A percentile compares a stretch with the other conserved stretches of the same genome.
These are phyloP conservation scores for Ophonus ardosiacus DNA, from an alignment of 2,888 invertebrate genomes.

Conservation along the genomic window DNA sequence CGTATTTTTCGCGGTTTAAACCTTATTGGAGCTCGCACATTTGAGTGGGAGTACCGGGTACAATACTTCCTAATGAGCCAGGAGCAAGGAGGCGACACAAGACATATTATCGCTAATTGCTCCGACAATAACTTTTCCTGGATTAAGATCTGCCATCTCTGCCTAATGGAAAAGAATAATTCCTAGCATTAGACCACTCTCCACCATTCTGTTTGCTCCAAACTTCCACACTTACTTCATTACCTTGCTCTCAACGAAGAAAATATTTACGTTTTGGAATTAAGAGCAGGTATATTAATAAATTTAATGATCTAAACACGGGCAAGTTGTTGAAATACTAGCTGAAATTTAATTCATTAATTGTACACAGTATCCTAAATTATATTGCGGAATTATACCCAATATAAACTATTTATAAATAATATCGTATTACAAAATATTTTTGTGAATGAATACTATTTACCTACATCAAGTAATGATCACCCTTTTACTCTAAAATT, in stretches of 20 bases:
- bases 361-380: too few relatives aligned
- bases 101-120: slow-evolving; percentile 56
- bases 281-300: not conserved
- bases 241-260: not conserved
- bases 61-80: slow-evolving; percentile 30
- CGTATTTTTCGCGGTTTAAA: not conserved
- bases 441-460: too few relatives aligned
- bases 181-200: not conserved
- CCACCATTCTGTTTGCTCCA: slow-evolving; percentile 6
- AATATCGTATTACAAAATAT: too few relatives aligned
- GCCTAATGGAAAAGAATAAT: slow-evolving; percentile 58
- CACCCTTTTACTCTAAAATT: too few relatives aligned
- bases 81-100: slow-evolving; percentile 13
- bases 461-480: too few relatives aligned
- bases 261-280: not conserved
- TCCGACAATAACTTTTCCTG: slow-evolving; percentile 43
- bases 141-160: slow-evolving; percentile 35
- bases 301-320: not conserved
- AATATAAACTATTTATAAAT: too few relatives aligned
- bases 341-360: too few relatives aligned
- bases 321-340: too few relatives aligned
- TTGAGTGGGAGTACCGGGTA: not conserved
- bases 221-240: not conserved
- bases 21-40: not conserved
- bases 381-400: too few relatives aligned